Conservation (phyloP, 1,140 invertebrate genomes). For the Amyelois transitella region DNA sequence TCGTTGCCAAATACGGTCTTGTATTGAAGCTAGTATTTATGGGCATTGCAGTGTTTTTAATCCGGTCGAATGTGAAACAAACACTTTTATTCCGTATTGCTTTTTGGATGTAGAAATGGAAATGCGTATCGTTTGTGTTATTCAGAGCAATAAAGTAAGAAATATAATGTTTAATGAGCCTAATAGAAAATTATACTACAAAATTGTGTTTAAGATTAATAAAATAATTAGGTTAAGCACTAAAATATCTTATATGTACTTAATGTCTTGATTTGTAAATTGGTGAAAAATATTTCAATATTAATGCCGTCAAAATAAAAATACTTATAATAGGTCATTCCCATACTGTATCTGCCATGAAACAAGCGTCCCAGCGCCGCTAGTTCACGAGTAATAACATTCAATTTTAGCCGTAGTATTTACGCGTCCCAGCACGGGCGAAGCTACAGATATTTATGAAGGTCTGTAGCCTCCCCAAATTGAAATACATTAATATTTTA, state of each 20-base stretch:
- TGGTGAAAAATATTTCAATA: no score
- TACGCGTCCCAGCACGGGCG: constrained; percentile 54
- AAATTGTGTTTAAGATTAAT: no score
- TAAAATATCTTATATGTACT: no score
- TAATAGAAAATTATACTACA: no score
- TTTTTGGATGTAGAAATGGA: no score
- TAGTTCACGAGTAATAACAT: constrained; percentile 58
- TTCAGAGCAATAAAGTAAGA: no score
- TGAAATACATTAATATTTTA: constrained; percentile 74
- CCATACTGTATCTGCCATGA: constrained; percentile 22
- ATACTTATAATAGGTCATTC: no score
- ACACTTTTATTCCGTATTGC: neutral
- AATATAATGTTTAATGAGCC: no score
- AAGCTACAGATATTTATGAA: constrained; percentile 66
- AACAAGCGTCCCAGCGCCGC: constrained; percentile 13
- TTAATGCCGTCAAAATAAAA: no score
- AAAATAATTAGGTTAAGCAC: no score
- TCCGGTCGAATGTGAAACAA: neutral
- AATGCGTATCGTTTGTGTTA: no score
- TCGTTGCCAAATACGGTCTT: constrained; percentile 61
- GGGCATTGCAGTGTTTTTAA: neutral
- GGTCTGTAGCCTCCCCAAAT: constrained; percentile 68
- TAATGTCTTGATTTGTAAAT: no score
- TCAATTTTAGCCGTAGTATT: constrained; percentile 66
- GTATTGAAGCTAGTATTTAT: neutral